Percentiles rank a stretch among this genome's conserved stretches.
phyloP scores from a whole-genome alignment of 2,797 vertebrate genomes.

The Gouania willdenowi region DNA sequence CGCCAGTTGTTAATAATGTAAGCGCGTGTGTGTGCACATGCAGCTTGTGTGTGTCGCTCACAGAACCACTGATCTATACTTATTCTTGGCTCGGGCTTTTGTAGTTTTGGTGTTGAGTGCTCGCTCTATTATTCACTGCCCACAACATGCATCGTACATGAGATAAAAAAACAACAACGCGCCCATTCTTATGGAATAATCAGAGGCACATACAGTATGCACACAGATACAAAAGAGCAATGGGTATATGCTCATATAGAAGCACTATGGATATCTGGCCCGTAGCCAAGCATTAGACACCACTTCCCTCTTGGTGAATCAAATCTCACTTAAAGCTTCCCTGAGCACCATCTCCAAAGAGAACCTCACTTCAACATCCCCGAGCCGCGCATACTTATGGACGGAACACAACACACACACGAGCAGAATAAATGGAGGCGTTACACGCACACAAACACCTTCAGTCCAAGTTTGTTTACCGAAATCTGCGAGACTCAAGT shows the following conservation, averaged over 20 bases:
- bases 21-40: conserved; percentile 3
- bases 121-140: background rate
- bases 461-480: conserved; percentile 45
- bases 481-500: conserved; percentile 36
- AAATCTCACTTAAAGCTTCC: too few species aligned
- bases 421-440: conserved; percentile 21
- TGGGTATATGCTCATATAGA: conserved; percentile 8
- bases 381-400: conserved; percentile 20
- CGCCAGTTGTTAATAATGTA: background rate
- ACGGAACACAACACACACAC: conserved; percentile 10
- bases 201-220: conserved; percentile 16
- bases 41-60: too few species aligned
- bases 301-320: conserved; percentile 39
- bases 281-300: conserved; percentile 25
- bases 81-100: conserved; percentile 1
- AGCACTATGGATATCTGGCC: conserved; percentile 33
- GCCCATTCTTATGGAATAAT: conserved; percentile 7
- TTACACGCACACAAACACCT: conserved; percentile 3
- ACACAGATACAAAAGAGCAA: conserved; percentile 26
- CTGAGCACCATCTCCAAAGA: too few species aligned
- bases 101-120: background rate
- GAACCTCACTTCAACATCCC: conserved; percentile 53
- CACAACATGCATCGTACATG: conserved; percentile 1
- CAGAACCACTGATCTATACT: conserved; percentile 12
- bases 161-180: conserved; percentile 2